Conservation (phyloP, 2,888 invertebrate genomes). For the Sthenelais limicola region DNA sequence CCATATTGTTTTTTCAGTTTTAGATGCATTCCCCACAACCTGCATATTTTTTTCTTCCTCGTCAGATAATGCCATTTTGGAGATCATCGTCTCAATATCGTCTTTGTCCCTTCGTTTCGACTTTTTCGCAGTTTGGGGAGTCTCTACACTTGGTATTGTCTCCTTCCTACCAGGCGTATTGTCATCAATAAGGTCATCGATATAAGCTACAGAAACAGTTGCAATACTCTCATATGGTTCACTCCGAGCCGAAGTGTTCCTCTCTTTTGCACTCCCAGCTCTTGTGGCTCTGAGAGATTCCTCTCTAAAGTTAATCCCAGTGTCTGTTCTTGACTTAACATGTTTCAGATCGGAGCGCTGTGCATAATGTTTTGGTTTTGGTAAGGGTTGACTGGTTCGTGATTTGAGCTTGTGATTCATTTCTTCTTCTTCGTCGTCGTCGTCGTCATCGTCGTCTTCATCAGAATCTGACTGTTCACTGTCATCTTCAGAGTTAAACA, state of each 20-base stretch:
- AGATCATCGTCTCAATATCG: constrained; percentile 23
- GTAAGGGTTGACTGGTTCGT: background rate
- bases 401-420: no score
- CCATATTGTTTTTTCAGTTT: constrained; percentile 2
- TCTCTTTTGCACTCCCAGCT: background rate
- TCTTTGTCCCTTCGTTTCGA: background rate
- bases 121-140: constrained; percentile 3
- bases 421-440: background rate
- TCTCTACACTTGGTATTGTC: background rate
- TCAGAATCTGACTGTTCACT: background rate
- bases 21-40: no score
- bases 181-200: constrained; percentile 4
- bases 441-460: background rate
- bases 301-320: constrained; percentile 14
- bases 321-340: constrained; percentile 39
- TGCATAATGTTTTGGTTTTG: constrained; percentile 7
- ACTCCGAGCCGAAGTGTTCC: background rate
- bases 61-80: background rate
- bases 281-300: background rate
- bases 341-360: constrained; percentile 18
- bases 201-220: background rate
- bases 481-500: background rate
- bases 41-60: background rate
- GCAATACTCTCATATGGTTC: background rate
- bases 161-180: background rate